Conservation (phyloP, 1,140 invertebrate species). For the Drosophila dunni region DNA sequence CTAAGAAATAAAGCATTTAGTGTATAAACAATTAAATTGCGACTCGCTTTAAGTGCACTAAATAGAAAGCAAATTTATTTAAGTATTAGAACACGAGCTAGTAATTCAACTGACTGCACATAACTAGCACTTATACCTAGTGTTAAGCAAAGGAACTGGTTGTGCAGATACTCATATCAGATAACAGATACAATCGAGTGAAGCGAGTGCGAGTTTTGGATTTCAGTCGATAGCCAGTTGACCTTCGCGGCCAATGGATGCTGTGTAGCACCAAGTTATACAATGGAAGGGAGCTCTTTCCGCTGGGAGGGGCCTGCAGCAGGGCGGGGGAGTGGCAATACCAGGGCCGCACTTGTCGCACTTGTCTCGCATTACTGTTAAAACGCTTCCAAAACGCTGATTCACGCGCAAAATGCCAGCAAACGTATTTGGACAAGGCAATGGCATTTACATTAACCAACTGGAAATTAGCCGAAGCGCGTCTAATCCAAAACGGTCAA, state of each 20-base stretch:
- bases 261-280: constrained; percentile 14
- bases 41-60: not conserved
- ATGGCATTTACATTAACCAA: constrained; percentile 61
- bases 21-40: too few relatives aligned
- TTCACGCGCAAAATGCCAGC: constrained; percentile 47
- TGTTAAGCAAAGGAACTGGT: constrained; percentile 9
- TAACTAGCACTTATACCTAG: constrained; percentile 1
- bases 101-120: too few relatives aligned
- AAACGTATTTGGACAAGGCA: constrained; percentile 18
- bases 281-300: constrained; percentile 15
- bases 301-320: constrained; percentile 1
- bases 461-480: constrained; percentile 62
- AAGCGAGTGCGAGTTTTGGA: constrained; percentile 25
- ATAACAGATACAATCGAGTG: constrained; percentile 28
- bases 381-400: constrained; percentile 43
- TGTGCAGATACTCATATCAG: not conserved
- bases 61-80: not conserved
- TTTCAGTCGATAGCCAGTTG: constrained; percentile 46
- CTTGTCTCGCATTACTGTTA: constrained; percentile 39
- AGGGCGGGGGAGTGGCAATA: constrained; percentile 10
- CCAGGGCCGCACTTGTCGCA: constrained; percentile 38
- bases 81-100: not conserved
- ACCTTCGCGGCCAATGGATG: constrained; percentile 50
- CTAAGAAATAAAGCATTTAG: too few relatives aligned
- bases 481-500: constrained; percentile 54